Evolutionary conservation across 2,113 vertebrate genomes (phyloP), one percentile per base, ranked within the genome.

Genomic region (Alethe castanea): DNA sequence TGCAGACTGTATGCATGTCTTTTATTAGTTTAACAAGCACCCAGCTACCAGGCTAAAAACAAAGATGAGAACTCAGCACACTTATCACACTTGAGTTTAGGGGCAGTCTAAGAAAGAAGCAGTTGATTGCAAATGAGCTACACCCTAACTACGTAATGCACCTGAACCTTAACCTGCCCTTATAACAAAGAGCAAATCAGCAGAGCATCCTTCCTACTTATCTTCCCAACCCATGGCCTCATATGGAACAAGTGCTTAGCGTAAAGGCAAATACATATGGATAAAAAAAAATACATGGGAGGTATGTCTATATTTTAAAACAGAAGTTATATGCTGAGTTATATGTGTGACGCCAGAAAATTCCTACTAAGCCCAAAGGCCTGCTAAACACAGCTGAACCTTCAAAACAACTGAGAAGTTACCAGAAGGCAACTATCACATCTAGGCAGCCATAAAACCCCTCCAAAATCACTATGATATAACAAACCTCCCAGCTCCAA

Each of bases 291-390:
- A 35, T 1, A 59, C 5, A 60, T 3, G 7, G 7, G 33, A 87
- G 82, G 35, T 42, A 66, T 0, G 1, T 26, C 22, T 42, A 5
- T 25, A n/a, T 40, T n/a, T 52, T 23, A 14, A 52, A 59, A 0
- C 5, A 5, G 19, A 69, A 84, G 5, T 70, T 47, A 61, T 5
- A 52, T 62, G 44, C 25, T 36, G 14, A 20, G 14, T 61, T 53
- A 6, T 3, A 31, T 13, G 9, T 15, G 4, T 16, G 19, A 81
- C 36, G 7, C 19, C 17, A 66, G 18, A 74, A 79, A 81, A 92
- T 5, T 65, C 40, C n/a, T 54, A 65, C 11, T 22, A 86, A 86
- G 17, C 13, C 50, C 20, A 35, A 44, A 60, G 12, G 13, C 22
- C n/a, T 88, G 33, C 52, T 44, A 28, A 84, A 66, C 19, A 48